These are phyloP conservation scores for Arbacia lixula DNA, from an alignment of 53 echinoderm and acorn worm species.

Conservation along the genomic window DNA sequence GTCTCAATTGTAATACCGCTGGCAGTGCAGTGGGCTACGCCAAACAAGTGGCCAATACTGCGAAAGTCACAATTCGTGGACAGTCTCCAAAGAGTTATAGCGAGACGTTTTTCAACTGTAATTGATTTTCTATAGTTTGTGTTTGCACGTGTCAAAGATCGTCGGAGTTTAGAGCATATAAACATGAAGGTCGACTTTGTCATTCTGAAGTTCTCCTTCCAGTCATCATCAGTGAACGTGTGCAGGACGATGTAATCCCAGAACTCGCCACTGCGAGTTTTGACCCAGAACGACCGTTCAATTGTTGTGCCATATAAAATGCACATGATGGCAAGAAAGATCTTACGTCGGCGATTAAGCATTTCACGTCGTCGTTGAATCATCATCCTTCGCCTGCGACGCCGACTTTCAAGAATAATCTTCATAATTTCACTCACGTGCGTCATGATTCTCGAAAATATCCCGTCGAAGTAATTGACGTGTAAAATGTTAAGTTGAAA, in stretches of 20 bases:
- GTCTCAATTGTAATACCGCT: not conserved
- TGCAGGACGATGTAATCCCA: slow-evolving; percentile 21
- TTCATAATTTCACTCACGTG: too few relatives aligned
- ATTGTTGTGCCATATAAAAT: too few relatives aligned
- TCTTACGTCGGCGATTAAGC: too few relatives aligned
- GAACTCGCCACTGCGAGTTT: slow-evolving; percentile 4
- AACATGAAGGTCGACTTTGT: slow-evolving; percentile 25
- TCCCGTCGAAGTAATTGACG: too few relatives aligned
- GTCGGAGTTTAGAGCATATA: slow-evolving; percentile 9
- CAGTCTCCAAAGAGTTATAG: slow-evolving; percentile 51
- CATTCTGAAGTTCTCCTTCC: slow-evolving; percentile 47
- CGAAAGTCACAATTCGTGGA: slow-evolving; percentile 23
- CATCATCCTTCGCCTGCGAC: too few relatives aligned
- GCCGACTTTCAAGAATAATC: too few relatives aligned
- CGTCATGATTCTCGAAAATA: too few relatives aligned
- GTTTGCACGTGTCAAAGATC: not conserved
- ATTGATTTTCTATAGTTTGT: slow-evolving; percentile 17
- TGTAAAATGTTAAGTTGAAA: too few relatives aligned
- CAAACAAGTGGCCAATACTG: slow-evolving; percentile 40
- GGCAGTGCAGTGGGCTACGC: slow-evolving; percentile 31
- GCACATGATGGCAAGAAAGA: too few relatives aligned
- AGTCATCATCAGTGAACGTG: slow-evolving; percentile 27
- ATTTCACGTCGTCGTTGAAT: too few relatives aligned
- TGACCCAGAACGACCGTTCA: not conserved
- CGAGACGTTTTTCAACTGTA: slow-evolving; percentile 13